Evolutionary conservation across 64 coral and sea anemone species (phyloP).

Genomic region (Montipora cactus): DNA sequence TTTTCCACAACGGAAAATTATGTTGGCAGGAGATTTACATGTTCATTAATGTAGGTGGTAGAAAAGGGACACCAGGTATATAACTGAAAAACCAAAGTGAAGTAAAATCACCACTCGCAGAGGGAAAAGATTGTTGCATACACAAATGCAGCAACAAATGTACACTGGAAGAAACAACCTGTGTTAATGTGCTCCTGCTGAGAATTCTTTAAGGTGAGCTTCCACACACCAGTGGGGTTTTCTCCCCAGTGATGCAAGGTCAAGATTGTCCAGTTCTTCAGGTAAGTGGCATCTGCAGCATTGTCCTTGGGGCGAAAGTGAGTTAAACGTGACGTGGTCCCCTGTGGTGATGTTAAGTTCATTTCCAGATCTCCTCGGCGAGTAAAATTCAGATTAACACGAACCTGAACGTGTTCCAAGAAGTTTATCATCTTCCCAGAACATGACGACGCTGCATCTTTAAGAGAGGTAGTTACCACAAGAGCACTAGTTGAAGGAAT

Average conservation of each 20-base stretch:
- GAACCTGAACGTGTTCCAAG: slow-evolving; percentile 57
- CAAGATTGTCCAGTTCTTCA: slow-evolving; percentile 35
- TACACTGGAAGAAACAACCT: too few species aligned
- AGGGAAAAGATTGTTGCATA: too few species aligned
- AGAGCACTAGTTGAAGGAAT: background rate
- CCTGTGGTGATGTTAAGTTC: background rate
- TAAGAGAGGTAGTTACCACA: background rate
- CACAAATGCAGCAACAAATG: too few species aligned
- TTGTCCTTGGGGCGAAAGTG: background rate
- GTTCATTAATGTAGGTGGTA: too few species aligned
- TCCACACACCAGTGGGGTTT: slow-evolving; percentile 15
- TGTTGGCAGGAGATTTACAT: too few species aligned
- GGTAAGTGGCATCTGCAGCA: background rate
- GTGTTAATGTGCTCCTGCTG: too few species aligned
- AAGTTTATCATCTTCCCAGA: background rate
- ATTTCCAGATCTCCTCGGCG: slow-evolving; percentile 24
- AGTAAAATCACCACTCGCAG: too few species aligned
- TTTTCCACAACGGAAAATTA: too few species aligned
- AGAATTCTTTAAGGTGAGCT: background rate
- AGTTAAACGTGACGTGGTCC: background rate
- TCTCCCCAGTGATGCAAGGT: slow-evolving; percentile 52
- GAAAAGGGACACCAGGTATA: too few species aligned
- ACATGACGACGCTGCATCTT: background rate
- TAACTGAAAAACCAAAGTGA: too few species aligned
- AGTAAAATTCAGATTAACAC: slow-evolving; percentile 9